A percentile compares a stretch with the other conserved stretches of the same genome.
Evolutionary conservation across 2,113 vertebrate genomes (phyloP).

Genomic region (Colaptes auratus): DNA sequence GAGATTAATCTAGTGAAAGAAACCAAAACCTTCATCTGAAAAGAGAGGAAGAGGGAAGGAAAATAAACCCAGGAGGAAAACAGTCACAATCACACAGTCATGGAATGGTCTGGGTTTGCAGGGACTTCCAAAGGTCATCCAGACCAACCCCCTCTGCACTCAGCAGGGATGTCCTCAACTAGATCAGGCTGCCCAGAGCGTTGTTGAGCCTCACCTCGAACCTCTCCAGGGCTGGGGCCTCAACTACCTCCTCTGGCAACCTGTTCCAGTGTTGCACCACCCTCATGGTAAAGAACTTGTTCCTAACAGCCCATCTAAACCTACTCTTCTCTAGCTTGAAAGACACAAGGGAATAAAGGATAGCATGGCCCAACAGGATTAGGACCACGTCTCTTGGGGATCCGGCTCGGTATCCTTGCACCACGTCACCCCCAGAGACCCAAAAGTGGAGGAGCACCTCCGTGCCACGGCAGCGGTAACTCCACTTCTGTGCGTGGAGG

Average conservation of each 20-base stretch:
- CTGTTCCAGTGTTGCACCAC: too few relatives aligned
- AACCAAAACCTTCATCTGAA: neutral
- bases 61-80: neutral
- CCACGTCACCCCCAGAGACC: neutral
- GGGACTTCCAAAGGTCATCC: too few relatives aligned
- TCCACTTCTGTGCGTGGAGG: rapidly evolving
- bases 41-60: neutral
- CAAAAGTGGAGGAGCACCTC: rapidly evolving
- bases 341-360: neutral
- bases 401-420: neutral
- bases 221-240: too few relatives aligned
- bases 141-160: too few relatives aligned
- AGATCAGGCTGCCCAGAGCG: too few relatives aligned
- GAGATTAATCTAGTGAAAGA: neutral
- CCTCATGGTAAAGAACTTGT: too few relatives aligned
- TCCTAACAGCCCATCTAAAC: too few relatives aligned
- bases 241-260: too few relatives aligned
- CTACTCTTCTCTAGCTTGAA: too few relatives aligned
- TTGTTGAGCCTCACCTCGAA: too few relatives aligned
- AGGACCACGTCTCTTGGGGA: neutral
- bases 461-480: rapidly evolving
- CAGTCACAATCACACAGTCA: neutral
- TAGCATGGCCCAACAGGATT: neutral
- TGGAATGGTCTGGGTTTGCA: too few relatives aligned
- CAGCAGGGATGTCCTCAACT: too few relatives aligned